Evolutionary conservation across 2,888 invertebrate genomes (phyloP).

Genomic region (Synanthedon myopaeformis): DNA sequence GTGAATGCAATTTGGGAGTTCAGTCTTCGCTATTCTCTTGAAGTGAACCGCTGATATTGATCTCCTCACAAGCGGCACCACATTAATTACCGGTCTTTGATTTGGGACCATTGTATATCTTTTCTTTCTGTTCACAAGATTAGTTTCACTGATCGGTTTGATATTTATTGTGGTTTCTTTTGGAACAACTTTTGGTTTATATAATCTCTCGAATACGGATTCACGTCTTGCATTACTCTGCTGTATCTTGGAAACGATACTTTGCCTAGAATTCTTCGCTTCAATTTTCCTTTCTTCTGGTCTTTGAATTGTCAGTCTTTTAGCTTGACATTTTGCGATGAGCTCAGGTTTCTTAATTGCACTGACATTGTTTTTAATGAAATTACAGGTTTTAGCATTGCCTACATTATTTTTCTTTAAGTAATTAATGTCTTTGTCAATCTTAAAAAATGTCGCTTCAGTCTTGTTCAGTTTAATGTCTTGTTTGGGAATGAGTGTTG

Average conservation of each 20-base stretch:
- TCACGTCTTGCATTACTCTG: conserved; percentile 13
- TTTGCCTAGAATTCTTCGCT: conserved; percentile 13
- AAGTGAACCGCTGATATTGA: conserved; percentile 65
- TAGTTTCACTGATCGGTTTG: conserved; percentile 20
- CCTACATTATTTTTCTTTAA: not conserved
- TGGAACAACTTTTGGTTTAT: conserved; percentile 35
- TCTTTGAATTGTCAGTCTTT: too few relatives aligned
- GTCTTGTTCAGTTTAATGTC: not conserved
- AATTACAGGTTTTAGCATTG: not conserved
- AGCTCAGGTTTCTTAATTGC: conserved; percentile 12
- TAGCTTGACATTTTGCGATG: not conserved
- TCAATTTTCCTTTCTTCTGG: not conserved
- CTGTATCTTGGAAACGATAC: conserved; percentile 15
- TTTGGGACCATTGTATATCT: conserved; percentile 31
- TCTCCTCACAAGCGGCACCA: conserved; percentile 27
- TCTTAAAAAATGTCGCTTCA: not conserved
- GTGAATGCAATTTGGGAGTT: conserved; percentile 43
- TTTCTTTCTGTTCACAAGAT: conserved; percentile 26
- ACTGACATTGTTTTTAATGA: not conserved
- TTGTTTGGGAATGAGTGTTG: not conserved
- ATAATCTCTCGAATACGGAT: conserved; percentile 52
- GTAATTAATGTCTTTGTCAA: not conserved
- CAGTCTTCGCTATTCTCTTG: conserved; percentile 40
- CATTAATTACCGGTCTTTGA: conserved; percentile 10
- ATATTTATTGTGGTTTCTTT: conserved; percentile 17